Conservation (phyloP, 2,888 invertebrate genomes). For the Allophyes oxyacanthae region DNA sequence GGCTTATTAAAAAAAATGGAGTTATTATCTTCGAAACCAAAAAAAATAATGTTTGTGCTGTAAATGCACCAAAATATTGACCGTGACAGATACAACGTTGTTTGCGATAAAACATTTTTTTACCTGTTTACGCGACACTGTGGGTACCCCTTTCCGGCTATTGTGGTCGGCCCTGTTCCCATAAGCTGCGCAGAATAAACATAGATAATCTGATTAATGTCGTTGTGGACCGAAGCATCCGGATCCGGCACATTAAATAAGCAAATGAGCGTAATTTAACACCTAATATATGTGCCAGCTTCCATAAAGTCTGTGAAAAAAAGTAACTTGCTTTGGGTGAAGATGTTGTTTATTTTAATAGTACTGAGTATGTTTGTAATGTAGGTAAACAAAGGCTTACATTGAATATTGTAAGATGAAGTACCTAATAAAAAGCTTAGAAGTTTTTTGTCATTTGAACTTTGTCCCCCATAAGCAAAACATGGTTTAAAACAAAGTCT, state of each 20-base stretch:
- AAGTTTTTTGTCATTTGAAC: too few relatives aligned
- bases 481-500: too few relatives aligned
- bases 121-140: conserved; percentile 25
- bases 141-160: conserved; percentile 32
- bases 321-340: not conserved
- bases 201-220: conserved; percentile 44
- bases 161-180: conserved; percentile 32
- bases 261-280: conserved; percentile 34
- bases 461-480: too few relatives aligned
- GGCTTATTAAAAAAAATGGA: too few relatives aligned
- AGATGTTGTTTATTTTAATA: too few relatives aligned
- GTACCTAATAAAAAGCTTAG: too few relatives aligned
- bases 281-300: conserved; percentile 24
- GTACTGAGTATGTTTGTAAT: too few relatives aligned
- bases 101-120: conserved; percentile 18
- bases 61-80: conserved; percentile 1
- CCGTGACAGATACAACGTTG: conserved; percentile 2
- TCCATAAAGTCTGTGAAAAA: conserved; percentile 17
- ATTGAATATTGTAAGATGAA: too few relatives aligned
- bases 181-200: conserved; percentile 40
- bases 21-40: too few relatives aligned
- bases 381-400: too few relatives aligned
- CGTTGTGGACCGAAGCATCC: conserved; percentile 39
- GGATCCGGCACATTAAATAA: conserved; percentile 45
- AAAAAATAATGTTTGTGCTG: too few relatives aligned